Base-by-base conservation (phyloP, 2,888 invertebrate species). In the Meliscaeva auricollis region DNA sequence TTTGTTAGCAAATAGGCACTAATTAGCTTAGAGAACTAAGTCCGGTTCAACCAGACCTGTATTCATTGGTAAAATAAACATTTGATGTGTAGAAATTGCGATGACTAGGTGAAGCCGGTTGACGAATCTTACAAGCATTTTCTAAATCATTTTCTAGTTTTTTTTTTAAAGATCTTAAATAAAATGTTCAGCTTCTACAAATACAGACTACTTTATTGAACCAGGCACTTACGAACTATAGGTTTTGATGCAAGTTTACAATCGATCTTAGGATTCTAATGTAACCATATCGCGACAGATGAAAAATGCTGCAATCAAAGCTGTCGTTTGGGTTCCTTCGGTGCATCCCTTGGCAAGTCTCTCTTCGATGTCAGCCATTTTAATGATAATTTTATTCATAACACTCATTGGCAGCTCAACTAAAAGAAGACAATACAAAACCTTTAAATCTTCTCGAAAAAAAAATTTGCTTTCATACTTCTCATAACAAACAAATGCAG, bases 351-450 rank as follows among this genome's bases (percentile, higher is more conserved):
- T 94, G 0, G 97, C 93, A 38, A 99, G 93, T 41, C 98, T 94
- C 90, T 96, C 95, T 92, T 99, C 99, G 72, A 98, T 95, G 88
- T 97, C 96, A 2, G 98, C 96, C 95, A 99, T 94, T 92, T 97
- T 96, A 54, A 96, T 95, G 68, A 99, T 92, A 32, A 99, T 92
- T 83, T 95, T 93, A 74, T 97, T 95, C 89, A 97, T 92, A 41
- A 97, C 94, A 52, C 95, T 94, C 69, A 96, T 94, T 0, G 98
- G 97, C 66, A 99, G 94, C 90, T 98, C 98, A 92, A 98, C 98
- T 98, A 93, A 75, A 94, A 94, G 74, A 82, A 62, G 52, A 3
- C 48, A 66, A 8, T 15, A n/a, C 0, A 1, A 58, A 22, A 1
- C 3, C 1, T 44, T 44, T 13, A 5, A 9, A 15, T 4, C 9